Evolutionary conservation across 2,113 vertebrate genomes (phyloP).

Genomic region (Cynocephalus volans): DNA sequence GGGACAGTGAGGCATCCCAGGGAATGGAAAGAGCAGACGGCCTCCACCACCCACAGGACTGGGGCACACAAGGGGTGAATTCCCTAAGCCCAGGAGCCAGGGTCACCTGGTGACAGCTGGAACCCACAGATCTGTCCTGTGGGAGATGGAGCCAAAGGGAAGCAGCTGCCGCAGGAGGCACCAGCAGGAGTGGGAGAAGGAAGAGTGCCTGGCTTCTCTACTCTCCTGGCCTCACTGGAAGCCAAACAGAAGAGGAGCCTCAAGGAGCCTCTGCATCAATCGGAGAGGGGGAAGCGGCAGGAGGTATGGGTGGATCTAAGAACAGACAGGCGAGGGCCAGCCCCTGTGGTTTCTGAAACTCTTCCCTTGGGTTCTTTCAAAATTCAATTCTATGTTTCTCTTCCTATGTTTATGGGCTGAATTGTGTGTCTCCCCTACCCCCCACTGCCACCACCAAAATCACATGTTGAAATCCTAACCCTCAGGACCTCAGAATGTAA

Average conservation of each 20-base stretch:
- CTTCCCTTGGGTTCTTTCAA: background rate
- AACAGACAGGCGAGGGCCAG: background rate
- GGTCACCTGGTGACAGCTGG: background rate
- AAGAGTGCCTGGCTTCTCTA: background rate
- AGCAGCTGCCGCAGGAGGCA: background rate
- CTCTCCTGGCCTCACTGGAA: background rate
- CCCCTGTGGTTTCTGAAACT: background rate
- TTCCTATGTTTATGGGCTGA: background rate
- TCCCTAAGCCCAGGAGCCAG: background rate
- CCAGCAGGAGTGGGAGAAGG: background rate
- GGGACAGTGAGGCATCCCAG: too few species aligned
- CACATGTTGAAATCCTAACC: background rate
- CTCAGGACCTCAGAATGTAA: too few species aligned
- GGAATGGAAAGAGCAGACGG: background rate
- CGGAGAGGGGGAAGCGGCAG: background rate
- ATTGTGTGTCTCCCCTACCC: too few species aligned
- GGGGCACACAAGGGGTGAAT: background rate
- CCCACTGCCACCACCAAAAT: too few species aligned
- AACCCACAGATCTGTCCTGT: background rate
- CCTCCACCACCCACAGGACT: background rate
- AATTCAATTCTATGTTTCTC: background rate
- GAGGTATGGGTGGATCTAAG: fast-evolving
- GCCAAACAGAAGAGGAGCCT: background rate
- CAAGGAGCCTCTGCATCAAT: background rate
- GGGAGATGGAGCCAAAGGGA: too few species aligned